These are phyloP conservation scores for Squalus acanthias DNA, from an alignment of 2,797 vertebrate species.

Conservation along the genomic window DNA sequence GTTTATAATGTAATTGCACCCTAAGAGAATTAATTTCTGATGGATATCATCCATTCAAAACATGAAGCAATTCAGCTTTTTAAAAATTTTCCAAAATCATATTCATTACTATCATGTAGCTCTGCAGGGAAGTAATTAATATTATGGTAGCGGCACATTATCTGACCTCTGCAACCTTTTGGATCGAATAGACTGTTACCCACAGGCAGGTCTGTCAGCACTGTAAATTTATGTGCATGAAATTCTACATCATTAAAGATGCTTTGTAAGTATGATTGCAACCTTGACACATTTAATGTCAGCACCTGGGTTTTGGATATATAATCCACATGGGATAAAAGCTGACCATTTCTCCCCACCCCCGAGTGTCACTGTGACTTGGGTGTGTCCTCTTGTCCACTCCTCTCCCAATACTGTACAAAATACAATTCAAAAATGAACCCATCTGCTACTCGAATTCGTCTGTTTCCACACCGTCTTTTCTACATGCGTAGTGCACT, in stretches of 20 bases:
- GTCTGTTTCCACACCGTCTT: background rate
- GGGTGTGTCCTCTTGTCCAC: background rate
- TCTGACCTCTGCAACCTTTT: background rate
- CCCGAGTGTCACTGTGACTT: background rate
- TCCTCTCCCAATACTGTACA: background rate
- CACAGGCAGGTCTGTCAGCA: background rate
- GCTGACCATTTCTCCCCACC: background rate
- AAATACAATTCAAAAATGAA: background rate
- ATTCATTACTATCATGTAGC: background rate
- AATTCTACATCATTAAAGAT: background rate
- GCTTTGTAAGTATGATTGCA: background rate
- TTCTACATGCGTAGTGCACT: background rate
- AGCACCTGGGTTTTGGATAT: background rate
- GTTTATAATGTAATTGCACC: background rate
- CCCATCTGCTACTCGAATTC: background rate
- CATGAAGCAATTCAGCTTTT: background rate
- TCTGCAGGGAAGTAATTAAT: background rate
- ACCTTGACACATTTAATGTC: background rate
- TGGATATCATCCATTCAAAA: background rate
- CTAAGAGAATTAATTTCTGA: background rate
- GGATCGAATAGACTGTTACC: background rate
- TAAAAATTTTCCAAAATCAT: background rate
- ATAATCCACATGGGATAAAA: background rate
- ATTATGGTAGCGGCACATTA: background rate
- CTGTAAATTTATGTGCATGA: background rate